Percentiles rank a stretch among this genome's conserved stretches.
These are phyloP conservation scores for Hofmannophila pseudospretella DNA, from an alignment of 2,888 invertebrate species.

Conservation along the genomic window DNA sequence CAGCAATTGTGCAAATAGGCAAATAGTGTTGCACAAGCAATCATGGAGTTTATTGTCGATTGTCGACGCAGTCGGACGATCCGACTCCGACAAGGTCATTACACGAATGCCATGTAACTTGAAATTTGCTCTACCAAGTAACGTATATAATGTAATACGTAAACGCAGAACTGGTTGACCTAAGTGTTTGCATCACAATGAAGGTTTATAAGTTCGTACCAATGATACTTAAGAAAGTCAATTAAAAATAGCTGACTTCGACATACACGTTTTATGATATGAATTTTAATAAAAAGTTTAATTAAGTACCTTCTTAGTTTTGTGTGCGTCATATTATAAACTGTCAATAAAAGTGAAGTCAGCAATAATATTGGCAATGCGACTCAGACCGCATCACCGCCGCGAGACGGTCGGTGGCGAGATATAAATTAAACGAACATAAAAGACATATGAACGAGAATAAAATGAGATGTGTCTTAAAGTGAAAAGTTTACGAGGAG, in stretches of 20 bases:
- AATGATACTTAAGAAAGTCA: too few relatives aligned
- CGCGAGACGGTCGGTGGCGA: constrained; percentile 19
- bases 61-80: constrained; percentile 16
- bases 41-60: constrained; percentile 36
- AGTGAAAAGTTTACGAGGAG: constrained; percentile 67
- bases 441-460: constrained; percentile 54
- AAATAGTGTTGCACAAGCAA: constrained; percentile 51
- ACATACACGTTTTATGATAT: too few relatives aligned
- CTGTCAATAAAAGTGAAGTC: constrained; percentile 21
- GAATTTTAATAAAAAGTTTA: not conserved
- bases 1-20: constrained; percentile 43
- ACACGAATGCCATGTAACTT: constrained; percentile 35
- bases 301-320: too few relatives aligned
- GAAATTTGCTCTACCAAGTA: constrained; percentile 21
- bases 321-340: constrained; percentile 18
- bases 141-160: constrained; percentile 11
- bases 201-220: too few relatives aligned
- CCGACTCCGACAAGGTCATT: constrained; percentile 46
- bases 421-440: constrained; percentile 54
- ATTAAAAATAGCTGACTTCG: too few relatives aligned
- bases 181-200: too few relatives aligned
- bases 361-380: constrained; percentile 29
- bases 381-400: constrained; percentile 26
- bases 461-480: constrained; percentile 64
- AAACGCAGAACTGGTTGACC: not conserved